These are phyloP conservation scores for Lochmaea crataegi DNA, from an alignment of 2,888 invertebrate species.

Conservation along the genomic window DNA sequence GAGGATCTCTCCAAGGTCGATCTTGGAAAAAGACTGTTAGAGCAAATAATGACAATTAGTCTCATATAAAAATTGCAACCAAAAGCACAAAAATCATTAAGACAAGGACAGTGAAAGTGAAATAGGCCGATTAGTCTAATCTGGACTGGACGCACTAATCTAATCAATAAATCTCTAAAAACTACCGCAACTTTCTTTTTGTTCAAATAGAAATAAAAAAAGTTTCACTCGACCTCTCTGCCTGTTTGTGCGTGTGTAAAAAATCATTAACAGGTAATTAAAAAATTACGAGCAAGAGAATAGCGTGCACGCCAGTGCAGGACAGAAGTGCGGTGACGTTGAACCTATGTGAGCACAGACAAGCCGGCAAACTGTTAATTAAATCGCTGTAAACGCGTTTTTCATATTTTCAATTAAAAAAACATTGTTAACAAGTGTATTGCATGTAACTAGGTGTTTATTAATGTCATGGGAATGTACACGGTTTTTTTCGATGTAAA, in stretches of 20 bases:
- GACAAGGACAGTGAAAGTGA: too few relatives aligned
- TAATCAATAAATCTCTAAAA: too few relatives aligned
- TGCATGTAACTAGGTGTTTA: slow-evolving; percentile 36
- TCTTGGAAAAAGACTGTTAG: too few relatives aligned
- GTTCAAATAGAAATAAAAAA: neutral
- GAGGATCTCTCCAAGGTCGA: too few relatives aligned
- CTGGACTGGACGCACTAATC: too few relatives aligned
- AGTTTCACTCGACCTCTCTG: neutral
- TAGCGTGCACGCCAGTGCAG: slow-evolving; percentile 38
- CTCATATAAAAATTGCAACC: too few relatives aligned
- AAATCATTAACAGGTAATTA: slow-evolving; percentile 37
- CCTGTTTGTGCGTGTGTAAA: slow-evolving; percentile 17
- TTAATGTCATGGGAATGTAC: slow-evolving; percentile 7
- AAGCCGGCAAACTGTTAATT: slow-evolving; percentile 38
- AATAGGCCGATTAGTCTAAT: too few relatives aligned
- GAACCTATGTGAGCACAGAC: slow-evolving; percentile 5
- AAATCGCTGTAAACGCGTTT: slow-evolving; percentile 43
- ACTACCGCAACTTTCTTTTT: too few relatives aligned
- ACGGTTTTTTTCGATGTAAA: too few relatives aligned
- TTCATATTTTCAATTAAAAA: slow-evolving; percentile 48
- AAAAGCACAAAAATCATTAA: too few relatives aligned
- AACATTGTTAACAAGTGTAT: slow-evolving; percentile 44
- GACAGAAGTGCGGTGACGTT: neutral
- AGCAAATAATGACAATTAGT: too few relatives aligned
- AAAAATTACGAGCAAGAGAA: slow-evolving; percentile 36